Conservation (phyloP, 1,140 invertebrate species). For the Lepidostoma basale region DNA sequence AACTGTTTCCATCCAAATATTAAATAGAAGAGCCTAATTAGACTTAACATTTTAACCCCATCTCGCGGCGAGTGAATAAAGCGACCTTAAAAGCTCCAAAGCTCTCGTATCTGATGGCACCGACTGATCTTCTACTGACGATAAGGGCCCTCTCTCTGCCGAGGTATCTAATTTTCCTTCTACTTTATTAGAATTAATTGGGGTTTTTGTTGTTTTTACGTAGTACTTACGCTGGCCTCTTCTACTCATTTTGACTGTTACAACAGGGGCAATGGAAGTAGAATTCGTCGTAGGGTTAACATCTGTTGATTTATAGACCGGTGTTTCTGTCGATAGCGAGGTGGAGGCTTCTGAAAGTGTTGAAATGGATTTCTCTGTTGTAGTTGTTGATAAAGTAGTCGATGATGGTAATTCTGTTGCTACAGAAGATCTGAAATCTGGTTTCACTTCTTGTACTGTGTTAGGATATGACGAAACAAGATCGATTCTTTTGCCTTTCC, state of each 20-base stretch:
- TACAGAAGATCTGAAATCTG: conserved; percentile 31
- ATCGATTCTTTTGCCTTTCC: conserved; percentile 55
- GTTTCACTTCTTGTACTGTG: conserved; percentile 10
- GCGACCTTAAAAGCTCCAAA: conserved; percentile 77
- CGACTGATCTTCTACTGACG: conserved; percentile 55
- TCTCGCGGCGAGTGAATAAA: conserved; percentile 81
- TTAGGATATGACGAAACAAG: conserved; percentile 49
- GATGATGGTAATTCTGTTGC: conserved; percentile 43
- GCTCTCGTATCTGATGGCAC: conserved; percentile 73
- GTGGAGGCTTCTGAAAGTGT: no score
- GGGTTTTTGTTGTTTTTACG: conserved; percentile 37
- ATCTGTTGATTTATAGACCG: conserved; percentile 24
- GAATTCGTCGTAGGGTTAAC: conserved; percentile 46
- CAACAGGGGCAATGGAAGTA: conserved; percentile 44
- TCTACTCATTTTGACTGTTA: conserved; percentile 36
- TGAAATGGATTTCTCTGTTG: no score
- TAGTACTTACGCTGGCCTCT: conserved; percentile 40
- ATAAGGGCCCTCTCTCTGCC: conserved; percentile 57
- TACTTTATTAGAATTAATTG: conserved; percentile 21
- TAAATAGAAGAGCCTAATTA: neutral
- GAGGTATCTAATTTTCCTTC: conserved; percentile 30
- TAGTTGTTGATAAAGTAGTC: conserved; percentile 48
- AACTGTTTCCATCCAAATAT: neutral
- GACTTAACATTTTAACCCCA: no score
- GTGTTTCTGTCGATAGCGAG: conserved; percentile 46